Conservation (phyloP, 2,113 vertebrate species). For the Theristicus caerulescens region DNA sequence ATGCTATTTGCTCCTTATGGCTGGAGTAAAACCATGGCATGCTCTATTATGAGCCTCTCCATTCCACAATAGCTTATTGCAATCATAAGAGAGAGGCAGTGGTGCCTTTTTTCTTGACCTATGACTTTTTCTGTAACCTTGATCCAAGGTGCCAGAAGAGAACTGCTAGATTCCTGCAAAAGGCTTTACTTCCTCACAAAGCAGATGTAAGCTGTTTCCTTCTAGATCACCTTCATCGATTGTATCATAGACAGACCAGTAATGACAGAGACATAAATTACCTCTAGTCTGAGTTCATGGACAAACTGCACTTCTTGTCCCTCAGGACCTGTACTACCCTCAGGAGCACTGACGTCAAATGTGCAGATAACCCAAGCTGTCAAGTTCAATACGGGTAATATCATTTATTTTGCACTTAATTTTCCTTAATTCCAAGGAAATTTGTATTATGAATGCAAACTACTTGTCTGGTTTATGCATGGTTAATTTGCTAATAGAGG, state of each 20-base stretch:
- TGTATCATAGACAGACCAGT: not conserved
- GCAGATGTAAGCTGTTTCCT: not conserved
- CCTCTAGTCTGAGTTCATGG: not conserved
- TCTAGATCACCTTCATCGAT: not conserved
- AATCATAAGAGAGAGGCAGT: not conserved
- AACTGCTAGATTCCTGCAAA: not conserved
- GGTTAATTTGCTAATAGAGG: not conserved
- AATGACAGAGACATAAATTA: not conserved
- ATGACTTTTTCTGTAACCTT: not conserved
- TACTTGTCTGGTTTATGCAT: not conserved
- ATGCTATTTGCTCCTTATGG: not conserved
- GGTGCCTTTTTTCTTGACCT: not conserved
- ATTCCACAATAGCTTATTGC: not conserved
- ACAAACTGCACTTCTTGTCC: not conserved
- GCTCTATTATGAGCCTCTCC: not conserved
- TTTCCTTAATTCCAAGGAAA: not conserved
- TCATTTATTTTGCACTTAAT: not conserved
- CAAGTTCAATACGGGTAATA: not conserved
- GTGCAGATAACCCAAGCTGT: not conserved
- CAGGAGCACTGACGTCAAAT: not conserved
- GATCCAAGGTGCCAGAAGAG: not conserved
- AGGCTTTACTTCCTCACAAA: not conserved
- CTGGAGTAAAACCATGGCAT: not conserved
- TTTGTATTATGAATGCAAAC: not conserved
- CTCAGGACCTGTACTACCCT: not conserved